phyloP scores from a whole-genome alignment of 2,888 invertebrate genomes.

The Agriopis leucophaearia region DNA sequence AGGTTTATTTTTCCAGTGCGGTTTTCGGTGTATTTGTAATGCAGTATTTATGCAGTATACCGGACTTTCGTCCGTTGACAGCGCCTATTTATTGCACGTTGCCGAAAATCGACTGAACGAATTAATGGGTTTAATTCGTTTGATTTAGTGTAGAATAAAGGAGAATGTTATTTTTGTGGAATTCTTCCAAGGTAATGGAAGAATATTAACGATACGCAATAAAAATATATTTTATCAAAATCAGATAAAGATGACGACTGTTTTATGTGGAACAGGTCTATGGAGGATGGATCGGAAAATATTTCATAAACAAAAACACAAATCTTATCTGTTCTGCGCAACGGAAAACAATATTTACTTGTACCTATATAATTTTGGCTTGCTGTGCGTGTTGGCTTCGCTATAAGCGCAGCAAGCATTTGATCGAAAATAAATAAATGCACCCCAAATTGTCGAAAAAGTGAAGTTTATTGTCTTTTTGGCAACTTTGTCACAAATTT shows the following conservation, averaged over 20 bases:
- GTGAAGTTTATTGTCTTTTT: too few species aligned
- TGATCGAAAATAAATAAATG: too few species aligned
- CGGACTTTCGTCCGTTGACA: constrained; percentile 71
- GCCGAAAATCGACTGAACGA: constrained; percentile 72
- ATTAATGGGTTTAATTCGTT: constrained; percentile 65
- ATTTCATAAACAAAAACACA: too few species aligned
- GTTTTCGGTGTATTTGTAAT: constrained; percentile 44
- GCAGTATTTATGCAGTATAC: constrained; percentile 74
- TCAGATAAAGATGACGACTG: neutral
- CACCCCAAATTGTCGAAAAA: too few species aligned
- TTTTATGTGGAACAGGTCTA: too few species aligned
- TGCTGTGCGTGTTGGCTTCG: too few species aligned
- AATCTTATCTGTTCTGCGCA: too few species aligned
- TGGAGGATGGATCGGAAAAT: too few species aligned
- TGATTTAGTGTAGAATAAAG: constrained; percentile 39
- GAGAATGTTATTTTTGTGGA: constrained; percentile 32
- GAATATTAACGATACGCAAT: neutral
- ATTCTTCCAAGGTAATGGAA: constrained; percentile 14
- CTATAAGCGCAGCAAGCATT: too few species aligned
- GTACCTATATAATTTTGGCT: too few species aligned
- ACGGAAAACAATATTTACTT: too few species aligned
- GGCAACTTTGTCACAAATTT: too few species aligned
- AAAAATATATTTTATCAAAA: neutral
- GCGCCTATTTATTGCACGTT: constrained; percentile 76
- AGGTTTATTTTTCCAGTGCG: constrained; percentile 25